phyloP scores from a whole-genome alignment of 2,113 vertebrate genomes.

The Aplodontia rufa region DNA sequence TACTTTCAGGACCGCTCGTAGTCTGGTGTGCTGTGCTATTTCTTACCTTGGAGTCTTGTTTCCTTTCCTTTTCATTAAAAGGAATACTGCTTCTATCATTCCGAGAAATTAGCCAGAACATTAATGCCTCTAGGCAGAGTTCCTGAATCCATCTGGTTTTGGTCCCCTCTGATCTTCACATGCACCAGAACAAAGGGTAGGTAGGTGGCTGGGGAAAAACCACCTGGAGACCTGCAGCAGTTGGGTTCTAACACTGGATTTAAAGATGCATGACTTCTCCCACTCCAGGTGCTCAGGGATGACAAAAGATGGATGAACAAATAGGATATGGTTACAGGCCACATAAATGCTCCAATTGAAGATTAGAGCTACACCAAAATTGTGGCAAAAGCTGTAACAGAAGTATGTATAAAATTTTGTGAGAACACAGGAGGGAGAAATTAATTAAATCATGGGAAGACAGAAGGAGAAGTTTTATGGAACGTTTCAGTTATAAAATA shows the following conservation, averaged over 20 bases:
- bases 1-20: background rate
- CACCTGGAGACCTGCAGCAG: background rate
- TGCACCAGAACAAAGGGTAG: background rate
- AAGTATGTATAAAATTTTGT: slow-evolving; percentile 2
- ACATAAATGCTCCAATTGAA: background rate
- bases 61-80: background rate
- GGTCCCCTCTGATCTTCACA: background rate
- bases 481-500: slow-evolving; percentile 48
- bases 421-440: slow-evolving; percentile 12
- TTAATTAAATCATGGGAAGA: slow-evolving; percentile 49
- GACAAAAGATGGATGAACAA: background rate
- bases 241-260: background rate
- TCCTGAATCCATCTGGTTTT: background rate
- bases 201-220: background rate
- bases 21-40: background rate
- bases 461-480: slow-evolving; percentile 33
- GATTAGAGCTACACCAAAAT: background rate
- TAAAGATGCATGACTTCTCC: background rate
- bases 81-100: background rate
- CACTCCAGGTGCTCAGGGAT: background rate
- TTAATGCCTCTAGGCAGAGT: background rate
- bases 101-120: background rate
- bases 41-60: background rate
- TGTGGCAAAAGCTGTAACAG: background rate
- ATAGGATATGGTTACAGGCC: background rate